Evolutionary conservation across 2,888 invertebrate genomes (phyloP).

Genomic region (Pecten maximus): DNA sequence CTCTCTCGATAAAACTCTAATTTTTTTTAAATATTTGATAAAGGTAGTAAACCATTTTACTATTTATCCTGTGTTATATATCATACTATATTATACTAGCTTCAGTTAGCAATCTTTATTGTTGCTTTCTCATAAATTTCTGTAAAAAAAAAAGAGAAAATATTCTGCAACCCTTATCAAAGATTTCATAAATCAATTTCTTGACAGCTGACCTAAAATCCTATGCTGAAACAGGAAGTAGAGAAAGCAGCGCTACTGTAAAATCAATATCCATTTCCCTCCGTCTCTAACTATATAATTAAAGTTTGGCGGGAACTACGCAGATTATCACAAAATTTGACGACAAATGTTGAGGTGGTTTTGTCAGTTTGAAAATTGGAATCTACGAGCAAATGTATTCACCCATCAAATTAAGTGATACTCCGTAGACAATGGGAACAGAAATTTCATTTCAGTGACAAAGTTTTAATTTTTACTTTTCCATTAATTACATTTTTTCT

Average conservation of each 20-base stretch:
- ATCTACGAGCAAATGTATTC: not conserved
- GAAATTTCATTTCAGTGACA: not conserved
- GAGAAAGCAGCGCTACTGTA: not conserved
- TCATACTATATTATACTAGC: not conserved
- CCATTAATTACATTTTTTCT: too few relatives aligned
- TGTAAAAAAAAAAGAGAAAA: not conserved
- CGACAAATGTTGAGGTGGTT: not conserved
- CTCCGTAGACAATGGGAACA: not conserved
- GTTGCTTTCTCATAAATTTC: not conserved
- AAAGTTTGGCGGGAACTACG: constrained; percentile 8
- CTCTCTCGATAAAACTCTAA: too few relatives aligned
- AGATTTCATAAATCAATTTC: constrained; percentile 9
- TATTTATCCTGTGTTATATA: too few relatives aligned
- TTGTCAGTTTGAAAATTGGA: constrained; percentile 14
- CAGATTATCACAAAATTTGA: not conserved
- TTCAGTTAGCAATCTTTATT: not conserved
- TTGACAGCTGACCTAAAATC: constrained; percentile 18
- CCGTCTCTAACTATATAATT: constrained; percentile 18
- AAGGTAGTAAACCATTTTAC: too few relatives aligned
- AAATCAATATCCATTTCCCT: constrained; percentile 15
- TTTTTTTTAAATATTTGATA: too few relatives aligned
- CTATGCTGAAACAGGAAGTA: not conserved
- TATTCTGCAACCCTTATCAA: constrained; percentile 18
- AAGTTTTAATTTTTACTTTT: too few relatives aligned
- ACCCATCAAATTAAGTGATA: not conserved